A percentile compares a stretch with the other conserved stretches of the same genome.
These are phyloP conservation scores for Adelphocoris suturalis DNA, from an alignment of 2,888 invertebrate genomes.

Conservation along the genomic window DNA sequence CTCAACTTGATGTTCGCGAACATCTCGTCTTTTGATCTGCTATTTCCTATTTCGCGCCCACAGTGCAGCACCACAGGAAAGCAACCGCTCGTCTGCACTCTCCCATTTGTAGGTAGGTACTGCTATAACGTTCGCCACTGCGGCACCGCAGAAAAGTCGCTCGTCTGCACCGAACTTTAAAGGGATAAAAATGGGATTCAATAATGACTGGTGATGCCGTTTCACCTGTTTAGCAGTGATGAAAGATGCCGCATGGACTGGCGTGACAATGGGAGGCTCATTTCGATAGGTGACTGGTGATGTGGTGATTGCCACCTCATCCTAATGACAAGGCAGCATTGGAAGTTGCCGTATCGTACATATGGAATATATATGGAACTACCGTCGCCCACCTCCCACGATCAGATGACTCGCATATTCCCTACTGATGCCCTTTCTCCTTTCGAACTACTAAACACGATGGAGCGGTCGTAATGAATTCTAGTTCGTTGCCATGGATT, in stretches of 20 bases:
- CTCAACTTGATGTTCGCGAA: too few species aligned
- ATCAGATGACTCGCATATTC: background rate
- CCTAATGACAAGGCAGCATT: background rate
- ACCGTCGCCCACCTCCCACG: conserved; percentile 6
- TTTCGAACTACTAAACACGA: too few species aligned
- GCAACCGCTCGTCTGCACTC: too few species aligned
- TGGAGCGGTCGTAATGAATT: too few species aligned
- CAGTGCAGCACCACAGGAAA: too few species aligned
- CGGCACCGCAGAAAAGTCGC: too few species aligned
- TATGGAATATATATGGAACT: background rate
- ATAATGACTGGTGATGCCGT: conserved; percentile 7
- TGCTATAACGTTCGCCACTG: too few species aligned
- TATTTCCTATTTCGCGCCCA: too few species aligned
- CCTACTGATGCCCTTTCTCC: background rate
- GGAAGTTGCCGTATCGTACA: background rate
- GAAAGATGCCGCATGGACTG: conserved; percentile 30
- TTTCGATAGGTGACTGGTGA: conserved; percentile 10
- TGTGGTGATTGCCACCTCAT: conserved; percentile 50
- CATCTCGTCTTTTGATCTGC: too few species aligned
- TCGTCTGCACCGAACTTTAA: too few species aligned
- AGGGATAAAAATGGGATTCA: background rate
- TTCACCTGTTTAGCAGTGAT: conserved; percentile 37
- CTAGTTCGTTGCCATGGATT: too few species aligned
- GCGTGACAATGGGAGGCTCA: conserved; percentile 41
- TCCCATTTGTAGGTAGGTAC: too few species aligned